Evolutionary conservation across 2,888 invertebrate genomes (phyloP).

Genomic region (Eurois occulta): DNA sequence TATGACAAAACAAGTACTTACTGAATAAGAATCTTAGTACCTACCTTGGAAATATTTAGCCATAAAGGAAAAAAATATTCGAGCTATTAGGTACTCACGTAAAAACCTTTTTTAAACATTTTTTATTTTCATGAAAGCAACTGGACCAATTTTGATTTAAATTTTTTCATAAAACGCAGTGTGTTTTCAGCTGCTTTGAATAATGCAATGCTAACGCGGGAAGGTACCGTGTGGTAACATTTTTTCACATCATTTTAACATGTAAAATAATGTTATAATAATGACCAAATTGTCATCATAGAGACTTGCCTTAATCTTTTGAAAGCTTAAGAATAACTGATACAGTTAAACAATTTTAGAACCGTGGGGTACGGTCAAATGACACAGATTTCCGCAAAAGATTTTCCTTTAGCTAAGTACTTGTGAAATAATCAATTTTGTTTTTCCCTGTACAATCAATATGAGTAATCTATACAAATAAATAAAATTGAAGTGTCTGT

Average conservation of each 20-base stretch:
- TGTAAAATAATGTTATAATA: conserved; percentile 28
- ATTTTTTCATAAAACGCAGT: not conserved
- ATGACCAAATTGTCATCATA: conserved; percentile 9
- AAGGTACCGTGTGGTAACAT: not conserved
- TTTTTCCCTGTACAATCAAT: too few species aligned
- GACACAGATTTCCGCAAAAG: not conserved
- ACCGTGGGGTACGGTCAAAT: not conserved
- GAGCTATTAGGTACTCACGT: not conserved
- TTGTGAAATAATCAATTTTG: not conserved
- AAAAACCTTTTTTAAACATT: not conserved
- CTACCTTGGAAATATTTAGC: not conserved
- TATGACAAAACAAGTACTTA: not conserved
- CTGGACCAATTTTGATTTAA: not conserved
- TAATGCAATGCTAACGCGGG: not conserved
- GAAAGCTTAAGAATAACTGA: conserved; percentile 3
- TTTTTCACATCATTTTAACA: conserved; percentile 1
- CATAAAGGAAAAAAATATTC: not conserved
- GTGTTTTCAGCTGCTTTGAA: not conserved
- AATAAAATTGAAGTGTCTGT: too few species aligned
- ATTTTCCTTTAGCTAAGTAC: not conserved
- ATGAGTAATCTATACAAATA: too few species aligned
- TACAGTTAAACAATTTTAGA: not conserved
- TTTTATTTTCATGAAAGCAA: not conserved
- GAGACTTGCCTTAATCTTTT: not conserved
- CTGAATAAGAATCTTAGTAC: not conserved